Conservation (phyloP, 2,797 vertebrate genomes). For the Onychomys arenicola region DNA sequence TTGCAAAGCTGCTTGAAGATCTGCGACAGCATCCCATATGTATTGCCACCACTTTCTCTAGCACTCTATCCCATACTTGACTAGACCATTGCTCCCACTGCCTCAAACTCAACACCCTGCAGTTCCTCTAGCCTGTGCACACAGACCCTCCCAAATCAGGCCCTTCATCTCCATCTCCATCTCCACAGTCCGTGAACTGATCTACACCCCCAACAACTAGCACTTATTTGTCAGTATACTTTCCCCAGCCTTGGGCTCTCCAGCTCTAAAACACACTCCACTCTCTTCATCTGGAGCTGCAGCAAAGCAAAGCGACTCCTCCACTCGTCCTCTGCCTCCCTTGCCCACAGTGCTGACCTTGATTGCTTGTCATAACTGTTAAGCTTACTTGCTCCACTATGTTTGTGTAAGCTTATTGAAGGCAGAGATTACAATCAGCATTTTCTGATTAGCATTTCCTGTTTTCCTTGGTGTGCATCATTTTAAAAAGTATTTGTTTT, state of each 20-base stretch:
- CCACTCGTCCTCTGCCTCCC: not conserved
- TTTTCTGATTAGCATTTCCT: slow-evolving; percentile 39
- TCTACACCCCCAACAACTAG: not conserved
- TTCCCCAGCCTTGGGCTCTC: not conserved
- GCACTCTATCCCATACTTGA: not conserved
- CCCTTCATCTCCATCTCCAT: not conserved
- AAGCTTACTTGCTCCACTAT: not conserved
- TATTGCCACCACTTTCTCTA: not conserved
- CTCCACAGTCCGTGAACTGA: not conserved
- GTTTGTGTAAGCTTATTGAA: not conserved
- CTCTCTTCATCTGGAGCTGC: not conserved
- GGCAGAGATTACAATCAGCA: not conserved
- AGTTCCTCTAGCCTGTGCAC: not conserved
- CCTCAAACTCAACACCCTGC: not conserved
- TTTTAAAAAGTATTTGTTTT: not conserved
- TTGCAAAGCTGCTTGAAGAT: not conserved
- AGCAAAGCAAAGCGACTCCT: not conserved
- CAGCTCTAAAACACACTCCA: not conserved
- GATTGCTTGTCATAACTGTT: not conserved
- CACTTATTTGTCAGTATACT: not conserved
- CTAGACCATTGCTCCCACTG: not conserved
- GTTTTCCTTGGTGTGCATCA: not conserved
- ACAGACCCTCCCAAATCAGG: not conserved
- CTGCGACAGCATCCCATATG: not conserved
- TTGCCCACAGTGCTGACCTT: not conserved